Conservation (phyloP, 2,113 vertebrate genomes). For the Calonectris borealis region DNA sequence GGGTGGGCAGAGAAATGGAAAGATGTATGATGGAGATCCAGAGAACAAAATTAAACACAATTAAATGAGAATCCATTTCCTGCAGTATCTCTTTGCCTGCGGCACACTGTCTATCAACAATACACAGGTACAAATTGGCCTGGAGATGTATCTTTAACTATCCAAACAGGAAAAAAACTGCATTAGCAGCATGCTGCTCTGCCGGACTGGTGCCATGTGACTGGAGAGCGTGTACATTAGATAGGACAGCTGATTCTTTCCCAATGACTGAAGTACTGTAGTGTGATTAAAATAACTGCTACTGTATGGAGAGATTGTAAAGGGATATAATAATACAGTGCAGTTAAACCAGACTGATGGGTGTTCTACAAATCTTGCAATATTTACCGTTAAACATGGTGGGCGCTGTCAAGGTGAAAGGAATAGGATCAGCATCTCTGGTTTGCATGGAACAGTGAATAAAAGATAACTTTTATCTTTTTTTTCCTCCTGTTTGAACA, state of each 20-base stretch:
- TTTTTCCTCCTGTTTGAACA: conserved; percentile 2
- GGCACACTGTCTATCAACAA: conserved; percentile 59
- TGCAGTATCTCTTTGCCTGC: conserved; percentile 53
- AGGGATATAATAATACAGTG: not conserved
- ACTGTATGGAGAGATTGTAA: not conserved
- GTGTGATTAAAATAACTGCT: conserved; percentile 8
- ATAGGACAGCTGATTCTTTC: conserved; percentile 11
- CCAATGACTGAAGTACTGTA: conserved; percentile 11
- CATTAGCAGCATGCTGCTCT: conserved; percentile 18
- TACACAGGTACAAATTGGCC: conserved; percentile 59
- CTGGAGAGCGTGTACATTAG: not conserved
- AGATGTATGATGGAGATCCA: conserved; percentile 56
- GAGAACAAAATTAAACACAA: conserved; percentile 62
- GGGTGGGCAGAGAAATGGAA: conserved; percentile 60
- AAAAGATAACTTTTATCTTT: conserved; percentile 21
- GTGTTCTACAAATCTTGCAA: not conserved
- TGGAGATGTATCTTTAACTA: conserved; percentile 47
- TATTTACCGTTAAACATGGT: not conserved
- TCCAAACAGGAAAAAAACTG: conserved; percentile 60
- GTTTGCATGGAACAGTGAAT: conserved; percentile 1
- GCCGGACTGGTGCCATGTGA: not conserved
- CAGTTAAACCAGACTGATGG: not conserved
- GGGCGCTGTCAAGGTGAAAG: not conserved
- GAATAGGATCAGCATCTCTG: not conserved
- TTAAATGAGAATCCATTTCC: conserved; percentile 72